Percentiles rank a stretch among this genome's conserved stretches.
Conservation (phyloP, 2,113 vertebrate species). For the Oenanthe melanoleuca region DNA sequence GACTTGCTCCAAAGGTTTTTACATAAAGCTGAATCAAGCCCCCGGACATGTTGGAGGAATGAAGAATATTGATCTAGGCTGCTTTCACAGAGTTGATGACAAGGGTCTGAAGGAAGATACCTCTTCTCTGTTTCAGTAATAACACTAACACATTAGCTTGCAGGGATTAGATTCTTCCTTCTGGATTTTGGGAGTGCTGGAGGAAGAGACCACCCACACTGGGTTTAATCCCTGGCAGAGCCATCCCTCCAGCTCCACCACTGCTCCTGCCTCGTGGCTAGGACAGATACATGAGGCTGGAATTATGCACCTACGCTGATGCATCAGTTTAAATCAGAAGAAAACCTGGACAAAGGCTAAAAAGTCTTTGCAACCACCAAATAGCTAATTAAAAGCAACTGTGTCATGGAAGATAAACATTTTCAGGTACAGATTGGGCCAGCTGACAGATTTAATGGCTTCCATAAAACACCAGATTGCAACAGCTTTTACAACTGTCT, state of each 20-base stretch:
- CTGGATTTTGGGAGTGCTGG: background rate
- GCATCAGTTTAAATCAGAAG: background rate
- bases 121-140: background rate
- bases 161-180: background rate
- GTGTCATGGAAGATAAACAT: background rate
- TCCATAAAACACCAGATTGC: constrained; percentile 12
- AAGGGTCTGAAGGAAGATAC: background rate
- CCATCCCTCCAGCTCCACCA: background rate
- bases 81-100: background rate
- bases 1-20: background rate
- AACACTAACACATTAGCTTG: background rate
- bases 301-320: background rate
- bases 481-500: constrained; percentile 2
- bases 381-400: background rate
- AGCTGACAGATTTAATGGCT: constrained; percentile 1
- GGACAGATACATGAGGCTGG: background rate
- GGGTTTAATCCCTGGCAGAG: background rate
- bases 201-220: background rate
- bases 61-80: background rate
- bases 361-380: background rate
- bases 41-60: background rate
- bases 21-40: background rate
- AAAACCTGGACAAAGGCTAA: background rate
- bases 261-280: background rate
- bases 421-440: background rate